These are phyloP conservation scores for Andricus curvator DNA, from an alignment of 2,888 invertebrate species.

Conservation along the genomic window DNA sequence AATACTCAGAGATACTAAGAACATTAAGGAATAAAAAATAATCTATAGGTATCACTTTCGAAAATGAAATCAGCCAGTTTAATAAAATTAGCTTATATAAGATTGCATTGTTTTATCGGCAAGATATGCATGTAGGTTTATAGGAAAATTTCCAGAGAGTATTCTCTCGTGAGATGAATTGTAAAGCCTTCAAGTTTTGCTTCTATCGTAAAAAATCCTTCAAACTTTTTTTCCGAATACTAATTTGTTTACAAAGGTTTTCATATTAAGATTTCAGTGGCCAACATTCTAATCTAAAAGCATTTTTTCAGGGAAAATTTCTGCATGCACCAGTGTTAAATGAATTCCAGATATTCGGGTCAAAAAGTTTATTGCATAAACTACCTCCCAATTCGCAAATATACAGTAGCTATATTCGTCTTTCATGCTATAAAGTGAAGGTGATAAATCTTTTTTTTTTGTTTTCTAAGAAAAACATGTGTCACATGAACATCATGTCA, in stretches of 20 bases:
- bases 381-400: neutral
- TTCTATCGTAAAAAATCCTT: neutral
- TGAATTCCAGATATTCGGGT: neutral
- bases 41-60: too few relatives aligned
- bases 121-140: too few relatives aligned
- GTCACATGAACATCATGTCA: neutral
- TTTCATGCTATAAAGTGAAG: neutral
- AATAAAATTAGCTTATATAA: too few relatives aligned
- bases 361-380: slow-evolving; percentile 13
- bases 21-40: too few relatives aligned
- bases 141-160: too few relatives aligned
- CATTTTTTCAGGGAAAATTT: neutral
- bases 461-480: neutral
- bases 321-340: neutral
- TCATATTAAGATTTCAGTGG: neutral
- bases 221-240: neutral
- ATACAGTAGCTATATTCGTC: neutral
- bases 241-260: neutral
- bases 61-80: too few relatives aligned
- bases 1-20: too few relatives aligned
- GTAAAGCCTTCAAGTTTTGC: too few relatives aligned
- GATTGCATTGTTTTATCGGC: too few relatives aligned
- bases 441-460: neutral
- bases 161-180: too few relatives aligned
- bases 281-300: neutral